Percentiles rank a stretch among this genome's conserved stretches.
These are phyloP conservation scores for Heterochromis multidens DNA, from an alignment of 2,113 vertebrate species.

Conservation along the genomic window DNA sequence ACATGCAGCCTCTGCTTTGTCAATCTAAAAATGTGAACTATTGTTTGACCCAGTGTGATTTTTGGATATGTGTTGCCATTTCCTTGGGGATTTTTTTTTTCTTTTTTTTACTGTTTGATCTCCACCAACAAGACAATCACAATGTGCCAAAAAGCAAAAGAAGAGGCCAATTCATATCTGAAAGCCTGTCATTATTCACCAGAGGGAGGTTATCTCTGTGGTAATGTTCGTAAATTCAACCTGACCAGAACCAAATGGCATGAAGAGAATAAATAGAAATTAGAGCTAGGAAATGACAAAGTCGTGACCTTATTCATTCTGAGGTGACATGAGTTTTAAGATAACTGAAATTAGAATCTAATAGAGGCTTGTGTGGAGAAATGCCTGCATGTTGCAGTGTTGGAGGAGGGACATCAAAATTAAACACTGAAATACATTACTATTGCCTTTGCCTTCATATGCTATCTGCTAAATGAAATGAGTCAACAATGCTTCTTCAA, in stretches of 20 bases:
- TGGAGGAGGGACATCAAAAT: not conserved
- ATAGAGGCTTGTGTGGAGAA: constrained; percentile 2
- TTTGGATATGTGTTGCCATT: not conserved
- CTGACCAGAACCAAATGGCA: constrained; percentile 1
- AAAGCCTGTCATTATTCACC: not conserved
- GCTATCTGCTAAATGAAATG: not conserved
- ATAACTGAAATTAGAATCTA: constrained; percentile 14
- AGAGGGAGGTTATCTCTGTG: not conserved
- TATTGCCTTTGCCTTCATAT: not conserved
- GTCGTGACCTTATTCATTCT: constrained; percentile 17
- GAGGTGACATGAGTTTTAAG: constrained; percentile 4
- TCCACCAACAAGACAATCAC: not conserved
- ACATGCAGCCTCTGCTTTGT: not conserved
- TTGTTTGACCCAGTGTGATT: not conserved
- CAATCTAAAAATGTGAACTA: constrained; percentile 19
- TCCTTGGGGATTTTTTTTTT: not conserved
- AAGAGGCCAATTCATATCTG: not conserved
- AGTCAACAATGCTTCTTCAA: not conserved
- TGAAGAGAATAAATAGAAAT: constrained; percentile 13
- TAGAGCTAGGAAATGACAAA: not conserved
- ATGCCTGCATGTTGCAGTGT: not conserved
- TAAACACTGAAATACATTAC: not conserved
- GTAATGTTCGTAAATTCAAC: not conserved
- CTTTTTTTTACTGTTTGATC: not conserved
- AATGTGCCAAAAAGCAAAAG: not conserved